Evolutionary conservation across 2,113 vertebrate genomes (phyloP).

Genomic region (Corvus hawaiiensis): DNA sequence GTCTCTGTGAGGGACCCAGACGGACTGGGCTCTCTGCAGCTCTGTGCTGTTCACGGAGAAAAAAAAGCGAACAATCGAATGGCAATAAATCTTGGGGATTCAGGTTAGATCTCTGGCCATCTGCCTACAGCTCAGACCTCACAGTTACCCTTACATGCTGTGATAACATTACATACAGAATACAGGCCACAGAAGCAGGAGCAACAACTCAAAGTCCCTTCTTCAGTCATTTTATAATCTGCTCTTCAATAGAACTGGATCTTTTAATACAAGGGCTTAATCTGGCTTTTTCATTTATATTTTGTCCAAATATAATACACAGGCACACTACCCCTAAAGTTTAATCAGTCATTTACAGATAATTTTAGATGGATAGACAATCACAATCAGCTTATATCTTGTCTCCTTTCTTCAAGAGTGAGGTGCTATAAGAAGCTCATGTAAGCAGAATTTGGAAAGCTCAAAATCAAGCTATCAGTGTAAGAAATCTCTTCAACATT

Average conservation of each 20-base stretch:
- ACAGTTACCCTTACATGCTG: background rate
- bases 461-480: background rate
- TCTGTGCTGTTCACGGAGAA: rapidly evolving
- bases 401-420: background rate
- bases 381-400: background rate
- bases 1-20: background rate
- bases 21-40: rapidly evolving
- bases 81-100: background rate
- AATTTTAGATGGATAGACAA: background rate
- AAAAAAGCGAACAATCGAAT: rapidly evolving
- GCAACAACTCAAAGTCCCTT: background rate
- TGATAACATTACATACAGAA: background rate
- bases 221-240: background rate
- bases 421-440: background rate
- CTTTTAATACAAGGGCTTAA: background rate
- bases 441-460: background rate
- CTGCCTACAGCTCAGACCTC: background rate
- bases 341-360: background rate
- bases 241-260: background rate
- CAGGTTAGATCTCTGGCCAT: background rate
- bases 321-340: background rate
- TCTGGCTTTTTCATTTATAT: background rate
- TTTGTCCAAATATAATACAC: background rate
- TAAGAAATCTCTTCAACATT: background rate
- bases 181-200: background rate